Evolutionary conservation across 2,888 invertebrate genomes (phyloP).

Genomic region (Drosophila silvestris): DNA sequence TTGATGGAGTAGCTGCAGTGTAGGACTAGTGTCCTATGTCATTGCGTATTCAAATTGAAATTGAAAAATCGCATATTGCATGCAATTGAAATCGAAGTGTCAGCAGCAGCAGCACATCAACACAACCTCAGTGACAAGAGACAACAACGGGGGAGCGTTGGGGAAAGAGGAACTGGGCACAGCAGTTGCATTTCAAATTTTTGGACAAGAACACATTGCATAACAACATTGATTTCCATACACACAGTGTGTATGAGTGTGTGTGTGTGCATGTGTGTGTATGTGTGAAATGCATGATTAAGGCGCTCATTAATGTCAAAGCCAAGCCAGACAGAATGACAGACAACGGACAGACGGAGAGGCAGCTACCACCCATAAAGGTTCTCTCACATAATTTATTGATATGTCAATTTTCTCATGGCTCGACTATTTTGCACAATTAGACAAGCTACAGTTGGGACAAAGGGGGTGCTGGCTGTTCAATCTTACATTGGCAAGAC

Average conservation of each 20-base stretch:
- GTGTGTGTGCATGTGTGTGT: constrained; percentile 11
- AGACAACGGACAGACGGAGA: constrained; percentile 16
- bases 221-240: constrained; percentile 47
- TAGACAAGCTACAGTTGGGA: constrained; percentile 21
- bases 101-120: constrained; percentile 61
- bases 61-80: constrained; percentile 78
- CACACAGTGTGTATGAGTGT: constrained; percentile 16
- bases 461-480: neutral
- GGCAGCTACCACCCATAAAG: constrained; percentile 5
- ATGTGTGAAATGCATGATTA: constrained; percentile 66
- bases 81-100: constrained; percentile 80
- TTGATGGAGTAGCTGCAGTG: constrained; percentile 22
- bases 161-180: neutral
- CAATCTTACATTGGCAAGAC: neutral
- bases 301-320: constrained; percentile 78
- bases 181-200: constrained; percentile 24
- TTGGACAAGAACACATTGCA: constrained; percentile 62
- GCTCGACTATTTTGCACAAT: constrained; percentile 49
- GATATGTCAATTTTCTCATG: constrained; percentile 57
- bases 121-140: constrained; percentile 23
- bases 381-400: constrained; percentile 41
- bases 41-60: constrained; percentile 76
- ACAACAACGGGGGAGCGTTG: neutral
- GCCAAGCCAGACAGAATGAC: constrained; percentile 36
- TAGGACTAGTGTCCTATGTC: constrained; percentile 40